These are phyloP conservation scores for Tribolium freemani DNA, from an alignment of 2,888 invertebrate genomes.

Conservation along the genomic window DNA sequence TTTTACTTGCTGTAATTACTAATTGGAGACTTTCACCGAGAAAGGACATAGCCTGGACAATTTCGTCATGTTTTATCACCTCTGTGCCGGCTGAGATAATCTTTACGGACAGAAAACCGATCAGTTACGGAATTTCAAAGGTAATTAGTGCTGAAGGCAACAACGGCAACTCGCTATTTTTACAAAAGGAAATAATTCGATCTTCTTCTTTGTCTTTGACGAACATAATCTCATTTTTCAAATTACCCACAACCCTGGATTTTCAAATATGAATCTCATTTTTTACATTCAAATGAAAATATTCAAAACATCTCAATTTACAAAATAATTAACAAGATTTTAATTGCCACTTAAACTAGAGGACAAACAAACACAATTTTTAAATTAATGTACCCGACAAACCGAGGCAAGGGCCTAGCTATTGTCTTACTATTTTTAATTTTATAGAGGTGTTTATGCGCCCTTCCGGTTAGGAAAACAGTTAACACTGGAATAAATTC, in stretches of 20 bases:
- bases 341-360: too few relatives aligned
- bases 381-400: too few relatives aligned
- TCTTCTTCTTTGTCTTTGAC: background rate
- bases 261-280: too few relatives aligned
- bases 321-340: too few relatives aligned
- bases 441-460: too few relatives aligned
- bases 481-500: background rate
- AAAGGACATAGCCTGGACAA: slow-evolving; percentile 29
- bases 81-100: background rate
- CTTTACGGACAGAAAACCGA: background rate
- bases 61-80: slow-evolving; percentile 33
- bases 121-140: background rate
- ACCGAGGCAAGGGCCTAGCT: too few relatives aligned
- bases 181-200: background rate
- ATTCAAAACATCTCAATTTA: too few relatives aligned
- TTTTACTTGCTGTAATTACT: slow-evolving; percentile 23
- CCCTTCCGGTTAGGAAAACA: background rate
- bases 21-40: slow-evolving; percentile 41
- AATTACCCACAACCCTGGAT: too few relatives aligned
- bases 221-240: too few relatives aligned
- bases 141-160: background rate
- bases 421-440: too few relatives aligned
- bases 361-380: too few relatives aligned
- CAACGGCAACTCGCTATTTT: background rate
- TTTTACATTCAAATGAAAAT: too few relatives aligned